Base-by-base conservation (phyloP, 1,140 invertebrate species). In the Sitophilus oryzae region DNA sequence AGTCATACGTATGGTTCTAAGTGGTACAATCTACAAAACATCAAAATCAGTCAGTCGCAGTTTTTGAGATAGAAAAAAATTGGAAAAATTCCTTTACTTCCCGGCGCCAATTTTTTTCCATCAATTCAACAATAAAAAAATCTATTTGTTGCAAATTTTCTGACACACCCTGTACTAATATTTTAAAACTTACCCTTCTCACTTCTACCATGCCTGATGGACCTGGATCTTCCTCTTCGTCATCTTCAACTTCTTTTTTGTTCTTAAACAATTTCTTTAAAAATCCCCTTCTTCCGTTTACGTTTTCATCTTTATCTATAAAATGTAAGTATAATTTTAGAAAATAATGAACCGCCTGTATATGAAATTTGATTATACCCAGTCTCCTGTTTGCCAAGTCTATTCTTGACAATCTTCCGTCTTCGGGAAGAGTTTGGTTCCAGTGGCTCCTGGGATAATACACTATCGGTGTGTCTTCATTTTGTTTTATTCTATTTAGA, bases 271-370 rank as follows among this genome's bases (percentile, higher is more conserved):
- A 14, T 25, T 52, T 59, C 30, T 62, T 65, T 15, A 86, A 74
- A 2, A 74, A 73, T 21, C 85, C 85, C 65, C 81, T 75, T 42
- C 78, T 76, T 10, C 84, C 84, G 73, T 88, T 86, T 3, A 86
- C 82, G 70, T 88, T 86, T 58, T 82, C 81, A 69, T 86, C 85
- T 67, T 74, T 74, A 66, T 85, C 52, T 48, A 22, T 1, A 35
- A 22, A n/a, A 50, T 14, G 2, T 9, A 8, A 1, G 9, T 18
- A 19, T 18, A 42, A 20, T 42, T 14, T 42, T 42, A 9, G 5
- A 18, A 20, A 5, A 6, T 18, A 42, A 16, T 14, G 14, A 42
- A 5, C 14, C 4, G 10, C n/a, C n/a, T n/a, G n/a, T n/a, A n/a
- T n/a, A n/a, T n/a, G n/a, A n/a, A n/a, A n/a, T n/a, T n/a, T n/a